Conservation (phyloP, 2,888 invertebrate species). For the Mantis religiosa region DNA sequence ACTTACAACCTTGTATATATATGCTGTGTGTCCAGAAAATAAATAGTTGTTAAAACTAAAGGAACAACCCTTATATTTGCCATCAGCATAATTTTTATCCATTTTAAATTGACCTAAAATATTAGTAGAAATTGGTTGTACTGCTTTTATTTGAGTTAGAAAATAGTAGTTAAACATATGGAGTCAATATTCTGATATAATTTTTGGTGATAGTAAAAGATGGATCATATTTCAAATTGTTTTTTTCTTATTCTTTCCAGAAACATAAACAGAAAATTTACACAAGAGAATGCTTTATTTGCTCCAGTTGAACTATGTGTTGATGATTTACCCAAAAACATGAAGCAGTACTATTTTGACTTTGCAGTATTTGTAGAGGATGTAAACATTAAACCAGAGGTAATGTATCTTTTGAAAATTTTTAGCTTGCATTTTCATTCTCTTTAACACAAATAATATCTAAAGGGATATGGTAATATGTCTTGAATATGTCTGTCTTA, state of each 20-base stretch:
- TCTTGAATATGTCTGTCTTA: neutral
- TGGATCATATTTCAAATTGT: neutral
- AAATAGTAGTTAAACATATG: no score
- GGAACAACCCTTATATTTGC: no score
- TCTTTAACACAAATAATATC: neutral
- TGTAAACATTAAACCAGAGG: conserved; percentile 60
- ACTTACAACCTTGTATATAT: no score
- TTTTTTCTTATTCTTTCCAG: conserved; percentile 2
- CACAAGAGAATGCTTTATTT: conserved; percentile 41
- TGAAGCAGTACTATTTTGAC: conserved; percentile 54
- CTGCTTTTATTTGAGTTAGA: no score
- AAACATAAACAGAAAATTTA: neutral
- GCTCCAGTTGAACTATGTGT: conserved; percentile 59
- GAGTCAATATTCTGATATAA: no score
- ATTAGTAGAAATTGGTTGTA: no score
- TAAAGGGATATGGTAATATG: neutral
- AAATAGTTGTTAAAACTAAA: no score
- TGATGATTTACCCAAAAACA: conserved; percentile 50
- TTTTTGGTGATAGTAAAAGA: no score
- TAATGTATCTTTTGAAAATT: conserved; percentile 38
- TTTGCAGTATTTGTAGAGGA: conserved; percentile 66
- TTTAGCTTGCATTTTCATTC: neutral
- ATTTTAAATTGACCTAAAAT: no score
- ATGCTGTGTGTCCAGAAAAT: no score
- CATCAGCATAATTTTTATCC: no score